phyloP scores from a whole-genome alignment of 2,797 vertebrate species.

The Remorina albescens region DNA sequence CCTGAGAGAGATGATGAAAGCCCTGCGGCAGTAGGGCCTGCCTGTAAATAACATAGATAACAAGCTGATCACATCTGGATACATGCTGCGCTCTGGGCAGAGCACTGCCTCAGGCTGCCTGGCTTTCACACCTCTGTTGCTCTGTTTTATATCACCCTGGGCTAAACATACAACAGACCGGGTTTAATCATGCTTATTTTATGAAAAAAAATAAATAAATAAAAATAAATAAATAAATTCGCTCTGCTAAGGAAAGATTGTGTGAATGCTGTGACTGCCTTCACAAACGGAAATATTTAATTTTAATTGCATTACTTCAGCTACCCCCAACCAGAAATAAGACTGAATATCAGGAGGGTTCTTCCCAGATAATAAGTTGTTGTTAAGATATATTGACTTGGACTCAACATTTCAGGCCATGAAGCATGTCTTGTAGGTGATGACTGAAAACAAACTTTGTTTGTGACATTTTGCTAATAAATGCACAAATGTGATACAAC shows the following conservation, averaged over 20 bases:
- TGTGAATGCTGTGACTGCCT: slow-evolving; percentile 13
- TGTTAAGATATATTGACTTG: not conserved
- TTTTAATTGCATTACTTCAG: slow-evolving; percentile 3
- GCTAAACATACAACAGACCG: slow-evolving; percentile 40
- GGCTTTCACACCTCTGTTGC: slow-evolving; percentile 56
- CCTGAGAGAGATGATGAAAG: slow-evolving; percentile 55
- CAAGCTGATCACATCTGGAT: slow-evolving; percentile 68
- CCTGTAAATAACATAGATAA: slow-evolving; percentile 71
- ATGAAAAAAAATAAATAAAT: no score
- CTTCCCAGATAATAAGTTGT: not conserved
- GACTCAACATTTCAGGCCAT: not conserved
- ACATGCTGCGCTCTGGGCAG: slow-evolving; percentile 47
- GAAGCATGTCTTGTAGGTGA: not conserved
- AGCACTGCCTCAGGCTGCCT: slow-evolving; percentile 55
- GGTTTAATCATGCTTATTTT: slow-evolving; percentile 18
- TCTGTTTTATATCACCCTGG: slow-evolving; percentile 46
- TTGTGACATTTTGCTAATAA: not conserved
- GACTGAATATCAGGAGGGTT: not conserved
- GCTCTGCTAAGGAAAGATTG: slow-evolving; percentile 15
- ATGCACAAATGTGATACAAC: not conserved
- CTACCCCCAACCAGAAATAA: not conserved
- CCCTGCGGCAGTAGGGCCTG: slow-evolving; percentile 24
- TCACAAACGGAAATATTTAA: slow-evolving; percentile 28
- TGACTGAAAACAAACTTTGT: not conserved
- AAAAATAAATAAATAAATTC: slow-evolving; percentile 52